Evolutionary conservation across 2,888 invertebrate species (phyloP).

Genomic region (Sminthurinus aureus): DNA sequence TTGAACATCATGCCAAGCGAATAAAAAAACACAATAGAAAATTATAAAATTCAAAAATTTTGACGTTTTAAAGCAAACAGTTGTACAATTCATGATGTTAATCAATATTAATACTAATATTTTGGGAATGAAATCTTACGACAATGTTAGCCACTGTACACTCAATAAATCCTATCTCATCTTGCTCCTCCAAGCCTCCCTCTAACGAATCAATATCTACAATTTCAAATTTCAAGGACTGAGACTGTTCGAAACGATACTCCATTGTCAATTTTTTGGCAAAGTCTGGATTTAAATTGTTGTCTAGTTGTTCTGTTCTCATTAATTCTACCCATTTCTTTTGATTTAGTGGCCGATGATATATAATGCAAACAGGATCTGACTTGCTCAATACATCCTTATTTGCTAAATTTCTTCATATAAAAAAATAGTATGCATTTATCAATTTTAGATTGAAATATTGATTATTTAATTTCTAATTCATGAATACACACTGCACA

Average conservation of each 20-base stretch:
- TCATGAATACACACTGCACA: neutral
- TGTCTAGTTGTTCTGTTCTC: slow-evolving; percentile 65
- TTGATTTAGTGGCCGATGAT: slow-evolving; percentile 62
- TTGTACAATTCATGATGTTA: no score
- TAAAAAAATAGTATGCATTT: no score
- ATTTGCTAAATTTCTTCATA: slow-evolving; percentile 65
- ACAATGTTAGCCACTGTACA: slow-evolving; percentile 63
- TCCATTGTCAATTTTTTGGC: slow-evolving; percentile 65
- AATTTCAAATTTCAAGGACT: slow-evolving; percentile 66
- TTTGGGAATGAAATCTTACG: no score
- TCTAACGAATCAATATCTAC: slow-evolving; percentile 63
- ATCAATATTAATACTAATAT: no score
- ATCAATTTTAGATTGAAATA: no score
- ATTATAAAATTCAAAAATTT: no score
- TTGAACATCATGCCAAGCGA: no score
- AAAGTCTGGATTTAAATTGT: slow-evolving; percentile 67
- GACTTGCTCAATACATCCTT: slow-evolving; percentile 68
- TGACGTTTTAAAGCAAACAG: no score
- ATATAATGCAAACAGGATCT: slow-evolving; percentile 67
- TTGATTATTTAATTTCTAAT: neutral
- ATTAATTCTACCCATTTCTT: slow-evolving; percentile 63
- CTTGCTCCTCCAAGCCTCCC: slow-evolving; percentile 62
- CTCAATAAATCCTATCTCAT: slow-evolving; percentile 67
- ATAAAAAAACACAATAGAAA: no score
- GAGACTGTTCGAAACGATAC: slow-evolving; percentile 70